These are phyloP conservation scores for Armadillidium nasatum DNA, from an alignment of 1,140 invertebrate species.

Conservation along the genomic window DNA sequence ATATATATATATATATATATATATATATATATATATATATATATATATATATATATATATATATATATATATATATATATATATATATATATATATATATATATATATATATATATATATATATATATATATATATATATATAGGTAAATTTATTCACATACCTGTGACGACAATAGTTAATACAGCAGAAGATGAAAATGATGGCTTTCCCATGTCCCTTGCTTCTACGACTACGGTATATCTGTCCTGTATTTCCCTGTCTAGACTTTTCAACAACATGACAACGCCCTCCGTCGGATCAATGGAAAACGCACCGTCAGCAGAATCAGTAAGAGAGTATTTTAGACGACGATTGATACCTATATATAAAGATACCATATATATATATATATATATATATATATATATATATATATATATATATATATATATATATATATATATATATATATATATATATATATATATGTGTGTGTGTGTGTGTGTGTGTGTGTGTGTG, in stretches of 20 bases:
- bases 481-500: neutral
- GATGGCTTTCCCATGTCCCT: constrained; percentile 31
- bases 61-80: neutral
- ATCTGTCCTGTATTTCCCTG: constrained; percentile 32
- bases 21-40: neutral
- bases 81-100: constrained; percentile 11
- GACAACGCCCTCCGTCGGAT: constrained; percentile 72
- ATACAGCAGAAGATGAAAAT: constrained; percentile 32
- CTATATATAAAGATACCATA: constrained; percentile 16
- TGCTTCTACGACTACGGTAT: constrained; percentile 35
- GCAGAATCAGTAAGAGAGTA: constrained; percentile 40
- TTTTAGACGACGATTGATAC: constrained; percentile 31
- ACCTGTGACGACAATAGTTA: constrained; percentile 39
- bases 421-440: constrained; percentile 10
- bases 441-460: constrained; percentile 18
- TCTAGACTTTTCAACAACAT: constrained; percentile 54
- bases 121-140: neutral
- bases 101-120: constrained; percentile 7
- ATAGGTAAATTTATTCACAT: too few relatives aligned
- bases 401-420: constrained; percentile 12
- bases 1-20: neutral
- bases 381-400: neutral
- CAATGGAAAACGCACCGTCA: constrained; percentile 60
- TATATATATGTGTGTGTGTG: neutral
- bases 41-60: neutral